Evolutionary conservation across 1,140 invertebrate genomes (phyloP).

Genomic region (Nixonia krombeini): DNA sequence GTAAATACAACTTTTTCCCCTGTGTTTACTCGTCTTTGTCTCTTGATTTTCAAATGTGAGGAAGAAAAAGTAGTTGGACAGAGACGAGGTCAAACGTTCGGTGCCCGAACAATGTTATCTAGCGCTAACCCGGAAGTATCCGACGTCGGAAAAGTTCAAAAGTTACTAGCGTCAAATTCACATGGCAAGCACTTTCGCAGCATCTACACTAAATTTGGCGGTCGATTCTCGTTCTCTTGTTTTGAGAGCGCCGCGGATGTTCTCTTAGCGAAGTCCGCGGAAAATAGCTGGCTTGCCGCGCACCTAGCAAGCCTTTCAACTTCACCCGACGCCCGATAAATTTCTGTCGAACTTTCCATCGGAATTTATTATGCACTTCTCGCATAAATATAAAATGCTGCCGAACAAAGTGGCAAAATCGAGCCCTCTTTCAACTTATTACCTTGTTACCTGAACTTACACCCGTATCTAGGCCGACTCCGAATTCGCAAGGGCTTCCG

Average conservation of each 20-base stretch:
- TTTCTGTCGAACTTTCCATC: slow-evolving; percentile 42
- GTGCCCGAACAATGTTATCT: slow-evolving; percentile 27
- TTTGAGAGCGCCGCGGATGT: slow-evolving; percentile 27
- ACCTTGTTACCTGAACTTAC: no score
- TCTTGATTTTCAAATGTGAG: slow-evolving; percentile 13
- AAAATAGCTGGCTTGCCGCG: slow-evolving; percentile 33
- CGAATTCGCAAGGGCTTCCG: no score
- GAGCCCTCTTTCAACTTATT: slow-evolving; percentile 39
- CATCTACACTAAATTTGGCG: slow-evolving; percentile 20
- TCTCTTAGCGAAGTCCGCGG: slow-evolving; percentile 33
- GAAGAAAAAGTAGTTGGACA: background rate
- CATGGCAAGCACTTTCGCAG: slow-evolving; percentile 30
- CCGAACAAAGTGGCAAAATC: slow-evolving; percentile 38
- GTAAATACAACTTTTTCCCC: slow-evolving; percentile 8
- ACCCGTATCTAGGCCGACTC: no score
- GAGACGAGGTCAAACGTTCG: slow-evolving; percentile 17
- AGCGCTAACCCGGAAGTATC: slow-evolving; percentile 14
- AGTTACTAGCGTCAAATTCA: slow-evolving; percentile 34
- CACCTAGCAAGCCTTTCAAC: slow-evolving; percentile 44
- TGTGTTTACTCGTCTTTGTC: slow-evolving; percentile 16
- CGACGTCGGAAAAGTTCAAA: slow-evolving; percentile 25
- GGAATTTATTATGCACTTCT: slow-evolving; percentile 46
- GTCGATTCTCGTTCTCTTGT: slow-evolving; percentile 38
- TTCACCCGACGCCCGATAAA: slow-evolving; percentile 40
- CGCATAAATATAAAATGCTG: slow-evolving; percentile 46